These are phyloP conservation scores for Ornithorhynchus anatinus DNA, from an alignment of 2,113 vertebrate species.

Conservation along the genomic window DNA sequence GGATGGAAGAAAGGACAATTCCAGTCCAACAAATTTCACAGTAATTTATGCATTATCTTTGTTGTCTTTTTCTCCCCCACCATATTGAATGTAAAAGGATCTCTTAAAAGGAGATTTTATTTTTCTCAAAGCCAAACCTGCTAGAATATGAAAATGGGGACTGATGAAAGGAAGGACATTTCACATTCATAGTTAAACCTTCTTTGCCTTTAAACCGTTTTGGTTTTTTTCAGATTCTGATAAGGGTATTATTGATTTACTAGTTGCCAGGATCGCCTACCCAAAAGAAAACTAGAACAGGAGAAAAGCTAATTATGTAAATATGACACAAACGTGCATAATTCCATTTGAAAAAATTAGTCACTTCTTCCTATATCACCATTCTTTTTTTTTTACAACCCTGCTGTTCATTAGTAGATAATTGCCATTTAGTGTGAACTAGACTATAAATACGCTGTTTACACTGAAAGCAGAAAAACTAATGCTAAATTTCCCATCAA, in stretches of 20 bases:
- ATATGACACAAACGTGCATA: slow-evolving; percentile 55
- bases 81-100: slow-evolving; percentile 36
- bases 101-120: slow-evolving; percentile 49
- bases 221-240: slow-evolving; percentile 48
- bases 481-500: slow-evolving; percentile 39
- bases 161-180: slow-evolving; percentile 66
- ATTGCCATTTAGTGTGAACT: slow-evolving; percentile 61
- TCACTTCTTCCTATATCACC: slow-evolving; percentile 42
- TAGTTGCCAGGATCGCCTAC: slow-evolving; percentile 47
- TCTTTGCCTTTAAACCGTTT: slow-evolving; percentile 53
- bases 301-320: slow-evolving; percentile 63
- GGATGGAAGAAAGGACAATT: neutral
- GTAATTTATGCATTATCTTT: slow-evolving; percentile 7
- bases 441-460: slow-evolving; percentile 55
- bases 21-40: no score
- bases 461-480: slow-evolving; percentile 29
- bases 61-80: neutral
- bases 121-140: slow-evolving; percentile 52
- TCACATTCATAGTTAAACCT: slow-evolving; percentile 67
- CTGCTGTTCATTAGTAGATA: slow-evolving; percentile 64
- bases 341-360: slow-evolving; percentile 49
- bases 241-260: slow-evolving; percentile 60
- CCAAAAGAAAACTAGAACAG: neutral
- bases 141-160: slow-evolving; percentile 49
- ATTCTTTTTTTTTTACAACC: slow-evolving; percentile 46